These are phyloP conservation scores for Takifugu flavidus DNA, from an alignment of 2,113 vertebrate species.

Conservation along the genomic window DNA sequence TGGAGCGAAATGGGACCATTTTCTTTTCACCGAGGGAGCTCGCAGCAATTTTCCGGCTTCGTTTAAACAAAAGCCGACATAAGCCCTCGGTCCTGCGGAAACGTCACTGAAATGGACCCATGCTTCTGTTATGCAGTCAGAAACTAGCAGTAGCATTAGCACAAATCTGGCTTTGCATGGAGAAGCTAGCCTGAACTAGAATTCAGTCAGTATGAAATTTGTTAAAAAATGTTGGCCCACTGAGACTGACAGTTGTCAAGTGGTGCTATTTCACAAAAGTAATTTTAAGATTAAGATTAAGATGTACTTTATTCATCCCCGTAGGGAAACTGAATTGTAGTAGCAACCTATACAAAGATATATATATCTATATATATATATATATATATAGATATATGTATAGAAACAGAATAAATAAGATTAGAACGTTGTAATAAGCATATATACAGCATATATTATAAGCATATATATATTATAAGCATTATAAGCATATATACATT, in stretches of 20 bases:
- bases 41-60: constrained; percentile 11
- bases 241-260: constrained; percentile 31
- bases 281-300: constrained; percentile 4
- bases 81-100: neutral
- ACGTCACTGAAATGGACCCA: constrained; percentile 16
- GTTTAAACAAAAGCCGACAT: constrained; percentile 14
- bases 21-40: constrained; percentile 19
- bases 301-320: too few relatives aligned
- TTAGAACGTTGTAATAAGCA: too few relatives aligned
- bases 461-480: too few relatives aligned
- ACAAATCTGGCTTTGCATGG: constrained; percentile 4
- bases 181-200: constrained; percentile 24
- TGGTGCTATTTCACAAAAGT: constrained; percentile 41
- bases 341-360: too few relatives aligned
- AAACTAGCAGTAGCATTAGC: neutral
- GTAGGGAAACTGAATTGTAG: too few relatives aligned
- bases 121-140: constrained; percentile 1
- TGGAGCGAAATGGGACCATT: constrained; percentile 5
- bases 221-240: too few relatives aligned
- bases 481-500: too few relatives aligned
- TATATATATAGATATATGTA: too few relatives aligned
- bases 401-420: too few relatives aligned
- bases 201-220: neutral
- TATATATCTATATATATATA: too few relatives aligned
- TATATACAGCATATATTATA: too few relatives aligned